Base-by-base conservation (phyloP, 2,113 vertebrate genomes). In the Poeciliopsis retropinna region DNA sequence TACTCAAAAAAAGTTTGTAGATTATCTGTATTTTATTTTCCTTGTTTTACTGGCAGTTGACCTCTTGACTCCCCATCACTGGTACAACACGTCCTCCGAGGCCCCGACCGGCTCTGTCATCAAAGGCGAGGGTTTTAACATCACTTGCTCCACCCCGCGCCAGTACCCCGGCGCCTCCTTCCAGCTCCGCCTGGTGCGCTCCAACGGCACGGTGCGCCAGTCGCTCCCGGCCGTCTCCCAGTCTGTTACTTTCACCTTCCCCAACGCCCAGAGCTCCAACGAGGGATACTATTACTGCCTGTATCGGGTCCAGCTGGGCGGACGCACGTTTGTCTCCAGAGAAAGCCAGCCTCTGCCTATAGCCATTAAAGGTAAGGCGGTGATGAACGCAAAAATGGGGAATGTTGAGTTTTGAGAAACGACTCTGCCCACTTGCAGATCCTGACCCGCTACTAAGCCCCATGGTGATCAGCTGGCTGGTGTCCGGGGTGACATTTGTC, bases 211-310 rank as follows among this genome's bases (percentile, higher is more conserved):
- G 0, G 88, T 93, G 64, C 92, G 93, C 12, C 94, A 94, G 85
- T 92, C 92, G n/a, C 86, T 94, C 62, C 91, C 93, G 0, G 94
- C 94, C 25, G 91, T 91, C 69, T 47, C 78, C 2, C 82, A 90
- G 0, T 85, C 88, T 0, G 92, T 92, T 77, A 95, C 93, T 8
- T 95, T 95, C 78, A 91, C 87, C 72, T 95, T 94, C 61, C 73
- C 91, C 75, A 91, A 71, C 5, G 94, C 93, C 30, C 93, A 94
- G 84, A 87, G 83, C 71, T 87, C 89, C 71, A 91, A 92, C 7
- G 92, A 95, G 90, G 94, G 94, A 73, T 94, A 95, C 87, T 95
- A 95, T 80, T 94, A 92, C 89, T 95, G 94, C 73, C 87, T 93
- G 79, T 94, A 95, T 76, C 89, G 88, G 72, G 92, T 94, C 37